phyloP scores from a whole-genome alignment of 2,888 invertebrate genomes.

The Rhorus exstirpatorius region DNA sequence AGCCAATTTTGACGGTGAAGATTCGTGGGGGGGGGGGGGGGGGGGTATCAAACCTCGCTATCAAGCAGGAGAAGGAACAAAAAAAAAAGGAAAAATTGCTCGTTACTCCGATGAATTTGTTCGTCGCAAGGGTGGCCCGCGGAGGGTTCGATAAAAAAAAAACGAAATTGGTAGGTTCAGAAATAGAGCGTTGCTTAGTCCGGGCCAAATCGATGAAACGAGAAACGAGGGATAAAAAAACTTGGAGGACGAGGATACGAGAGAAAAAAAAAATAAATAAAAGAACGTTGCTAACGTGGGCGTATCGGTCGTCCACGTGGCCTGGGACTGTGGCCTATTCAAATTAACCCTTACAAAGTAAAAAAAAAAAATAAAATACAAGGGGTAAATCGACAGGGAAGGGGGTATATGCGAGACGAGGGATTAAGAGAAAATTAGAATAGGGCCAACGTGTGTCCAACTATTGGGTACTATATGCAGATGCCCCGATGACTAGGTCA shows the following conservation, averaged over 20 bases:
- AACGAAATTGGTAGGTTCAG: constrained; percentile 47
- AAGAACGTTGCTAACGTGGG: constrained; percentile 76
- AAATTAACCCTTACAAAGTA: constrained; percentile 84
- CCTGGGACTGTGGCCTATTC: constrained; percentile 79
- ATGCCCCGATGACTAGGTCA: constrained; percentile 83
- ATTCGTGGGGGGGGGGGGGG: too few species aligned
- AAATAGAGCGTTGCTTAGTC: constrained; percentile 50
- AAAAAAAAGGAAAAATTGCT: constrained; percentile 9
- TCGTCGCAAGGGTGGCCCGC: constrained; percentile 22
- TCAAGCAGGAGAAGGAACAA: neutral
- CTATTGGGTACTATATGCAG: constrained; percentile 78
- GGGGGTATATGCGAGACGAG: constrained; percentile 72
- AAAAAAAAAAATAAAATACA: constrained; percentile 56
- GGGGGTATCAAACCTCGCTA: too few species aligned
- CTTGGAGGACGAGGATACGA: constrained; percentile 27
- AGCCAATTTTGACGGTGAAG: too few species aligned
- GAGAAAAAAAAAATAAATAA: constrained; percentile 33
- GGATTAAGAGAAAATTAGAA: constrained; percentile 83
- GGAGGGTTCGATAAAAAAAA: constrained; percentile 53
- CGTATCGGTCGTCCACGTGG: constrained; percentile 76
- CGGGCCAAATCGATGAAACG: constrained; percentile 53
- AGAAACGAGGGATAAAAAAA: constrained; percentile 50
- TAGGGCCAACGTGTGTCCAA: constrained; percentile 74
- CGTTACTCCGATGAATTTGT: constrained; percentile 13
- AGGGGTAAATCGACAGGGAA: constrained; percentile 45